Base-by-base conservation (phyloP, 1,140 invertebrate species). In the Aphaenogaster floridana region DNA sequence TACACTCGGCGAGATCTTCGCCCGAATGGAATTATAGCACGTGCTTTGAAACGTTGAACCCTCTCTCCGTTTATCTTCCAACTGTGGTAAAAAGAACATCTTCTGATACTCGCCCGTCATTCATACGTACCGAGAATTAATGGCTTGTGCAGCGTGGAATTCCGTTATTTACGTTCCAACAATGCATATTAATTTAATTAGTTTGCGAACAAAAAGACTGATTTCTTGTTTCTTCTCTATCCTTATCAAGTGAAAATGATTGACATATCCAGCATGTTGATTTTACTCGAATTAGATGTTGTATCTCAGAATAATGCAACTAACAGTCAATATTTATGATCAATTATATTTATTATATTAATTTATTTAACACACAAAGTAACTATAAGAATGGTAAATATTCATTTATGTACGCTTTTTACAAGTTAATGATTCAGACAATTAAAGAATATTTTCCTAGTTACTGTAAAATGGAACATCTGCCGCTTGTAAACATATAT, bases 61-160 rank as follows among this genome's bases (percentile, higher is more conserved):
- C 90, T 90, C 89, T 90, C 87, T 78, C 84, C 72, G 86, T 93
- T 94, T 94, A 94, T 94, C 93, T 94, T 89, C 86, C 83, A 83
- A 83, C 71, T 45, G 66, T 59, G 68, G 45, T 86, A 90, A 90
- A 88, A 92, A 89, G 91, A 93, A 90, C 89, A 91, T 89, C 85
- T 87, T 79, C 90, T 92, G 92, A 94, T 94, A 94, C 91, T 92
- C 88, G 85, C 88, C 89, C 90, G 93, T 94, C 93, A 93, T 92
- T 93, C 92, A 92, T 92, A 90, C 89, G 81, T 77, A 86, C 64
- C 13, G 86, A 92, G 78, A 94, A 94, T 93, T 94, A 92, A 94
- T 93, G 91, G 84, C 83, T 92, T 57, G 57, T 52, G 86, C 86
- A 39, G 68, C 45, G 48, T 71, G 64, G 42, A 87, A 87, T 74